Evolutionary conservation across 2,113 vertebrate species (phyloP).

Genomic region (Crocuta crocuta): DNA sequence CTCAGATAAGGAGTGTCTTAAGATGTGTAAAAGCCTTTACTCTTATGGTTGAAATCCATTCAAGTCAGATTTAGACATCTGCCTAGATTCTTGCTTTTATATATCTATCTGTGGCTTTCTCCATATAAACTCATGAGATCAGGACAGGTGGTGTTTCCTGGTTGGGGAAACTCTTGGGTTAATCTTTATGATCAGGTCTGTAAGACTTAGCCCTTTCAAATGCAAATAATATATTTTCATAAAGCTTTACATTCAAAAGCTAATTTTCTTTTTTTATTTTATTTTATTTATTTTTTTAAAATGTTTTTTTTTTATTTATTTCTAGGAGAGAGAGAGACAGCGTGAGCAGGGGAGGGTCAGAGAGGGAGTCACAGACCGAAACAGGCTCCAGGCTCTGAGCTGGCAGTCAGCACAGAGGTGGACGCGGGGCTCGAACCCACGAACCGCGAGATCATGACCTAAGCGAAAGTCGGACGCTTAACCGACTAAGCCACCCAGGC

Average conservation of each 20-base stretch:
- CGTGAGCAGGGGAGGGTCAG: no score
- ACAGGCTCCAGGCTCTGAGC: no score
- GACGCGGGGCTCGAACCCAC: no score
- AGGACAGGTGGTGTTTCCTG: neutral
- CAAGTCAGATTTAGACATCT: neutral
- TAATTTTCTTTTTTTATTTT: neutral
- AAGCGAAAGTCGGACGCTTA: no score
- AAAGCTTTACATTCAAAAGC: conserved; percentile 5
- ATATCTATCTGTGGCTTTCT: neutral
- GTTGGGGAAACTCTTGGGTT: neutral
- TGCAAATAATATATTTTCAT: neutral
- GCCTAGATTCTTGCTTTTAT: neutral
- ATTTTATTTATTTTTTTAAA: no score
- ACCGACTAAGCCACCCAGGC: no score
- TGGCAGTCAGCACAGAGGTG: no score
- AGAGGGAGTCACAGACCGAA: no score
- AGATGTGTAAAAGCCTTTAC: neutral
- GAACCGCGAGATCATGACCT: no score
- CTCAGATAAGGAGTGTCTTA: neutral
- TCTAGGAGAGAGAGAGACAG: no score
- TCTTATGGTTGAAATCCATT: neutral
- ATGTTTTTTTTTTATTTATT: no score
- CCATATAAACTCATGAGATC: neutral
- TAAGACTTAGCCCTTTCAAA: neutral
- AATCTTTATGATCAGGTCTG: neutral